Conservation (phyloP, 2,797 vertebrate species). For the Chiroxiphia lanceolata region DNA sequence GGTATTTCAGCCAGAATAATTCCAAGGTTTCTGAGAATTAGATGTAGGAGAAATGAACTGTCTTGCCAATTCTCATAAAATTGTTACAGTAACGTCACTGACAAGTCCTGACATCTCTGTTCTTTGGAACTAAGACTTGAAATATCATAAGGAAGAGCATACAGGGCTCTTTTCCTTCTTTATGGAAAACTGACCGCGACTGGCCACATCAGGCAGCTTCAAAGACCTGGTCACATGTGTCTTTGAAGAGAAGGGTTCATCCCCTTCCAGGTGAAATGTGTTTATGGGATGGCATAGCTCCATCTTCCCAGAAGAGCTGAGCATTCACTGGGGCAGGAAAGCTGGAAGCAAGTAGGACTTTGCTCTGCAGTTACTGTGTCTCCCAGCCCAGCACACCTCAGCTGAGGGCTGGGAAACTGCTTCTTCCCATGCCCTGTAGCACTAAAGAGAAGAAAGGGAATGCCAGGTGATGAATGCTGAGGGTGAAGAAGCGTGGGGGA, state of each 20-base stretch:
- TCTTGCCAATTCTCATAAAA: constrained; percentile 21
- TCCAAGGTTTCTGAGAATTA: neutral
- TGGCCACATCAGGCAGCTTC: neutral
- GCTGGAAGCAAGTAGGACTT: neutral
- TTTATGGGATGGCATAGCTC: neutral
- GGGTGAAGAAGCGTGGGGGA: neutral
- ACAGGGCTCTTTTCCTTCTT: neutral
- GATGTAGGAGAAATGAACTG: neutral
- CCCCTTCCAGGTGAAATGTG: neutral
- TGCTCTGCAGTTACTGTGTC: neutral
- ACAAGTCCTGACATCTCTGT: neutral
- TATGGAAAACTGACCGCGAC: neutral
- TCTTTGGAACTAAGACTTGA: neutral
- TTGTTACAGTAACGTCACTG: neutral
- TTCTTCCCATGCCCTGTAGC: neutral
- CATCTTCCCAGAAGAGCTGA: neutral
- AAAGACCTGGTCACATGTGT: neutral
- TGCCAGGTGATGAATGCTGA: neutral
- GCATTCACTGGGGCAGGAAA: neutral
- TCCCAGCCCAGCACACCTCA: neutral
- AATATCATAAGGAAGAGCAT: neutral
- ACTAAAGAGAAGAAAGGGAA: neutral
- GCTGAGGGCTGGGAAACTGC: neutral
- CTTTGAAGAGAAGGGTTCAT: neutral
- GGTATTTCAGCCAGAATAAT: neutral